Percentiles rank a stretch among this genome's conserved stretches.
These are phyloP conservation scores for Lampris megalopsis DNA, from an alignment of 2,113 vertebrate species.

Conservation along the genomic window DNA sequence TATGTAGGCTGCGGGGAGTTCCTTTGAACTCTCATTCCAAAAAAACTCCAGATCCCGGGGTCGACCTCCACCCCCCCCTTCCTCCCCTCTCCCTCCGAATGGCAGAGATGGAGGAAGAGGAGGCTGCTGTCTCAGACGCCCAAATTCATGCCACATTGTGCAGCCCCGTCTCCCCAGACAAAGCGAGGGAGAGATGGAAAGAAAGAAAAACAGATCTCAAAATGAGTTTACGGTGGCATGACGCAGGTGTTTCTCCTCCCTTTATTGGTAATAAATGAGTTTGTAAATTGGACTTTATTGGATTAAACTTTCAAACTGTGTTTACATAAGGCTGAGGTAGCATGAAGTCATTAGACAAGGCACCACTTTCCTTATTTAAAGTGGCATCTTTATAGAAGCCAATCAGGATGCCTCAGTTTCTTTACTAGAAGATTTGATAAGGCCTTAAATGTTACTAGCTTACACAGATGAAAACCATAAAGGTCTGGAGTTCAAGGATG, in stretches of 20 bases:
- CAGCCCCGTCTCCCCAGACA: constrained; percentile 45
- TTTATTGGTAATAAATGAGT: constrained; percentile 82
- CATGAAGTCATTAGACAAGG: constrained; percentile 36
- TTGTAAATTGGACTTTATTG: constrained; percentile 80
- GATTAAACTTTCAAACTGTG: constrained; percentile 72
- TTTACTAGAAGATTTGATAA: constrained; percentile 51
- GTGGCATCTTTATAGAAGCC: constrained; percentile 55
- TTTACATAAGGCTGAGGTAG: constrained; percentile 64
- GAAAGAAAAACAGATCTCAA: constrained; percentile 61
- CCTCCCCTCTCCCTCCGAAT: constrained; percentile 57
- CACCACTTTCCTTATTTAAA: constrained; percentile 46
- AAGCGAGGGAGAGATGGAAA: constrained; percentile 22
- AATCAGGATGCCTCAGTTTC: constrained; percentile 49
- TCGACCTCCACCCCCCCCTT: constrained; percentile 53
- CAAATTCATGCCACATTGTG: constrained; percentile 78
- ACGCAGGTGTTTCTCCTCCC: constrained; percentile 74
- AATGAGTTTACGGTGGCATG: constrained; percentile 65
- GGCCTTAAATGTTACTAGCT: constrained; percentile 51
- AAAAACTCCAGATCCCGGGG: constrained; percentile 74
- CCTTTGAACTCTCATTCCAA: constrained; percentile 83
- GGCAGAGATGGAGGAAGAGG: constrained; percentile 71
- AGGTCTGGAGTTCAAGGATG: constrained; percentile 4
- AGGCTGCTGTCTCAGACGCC: constrained; percentile 73
- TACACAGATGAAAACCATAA: constrained; percentile 31
- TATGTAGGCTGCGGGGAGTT: constrained; percentile 82